phyloP scores from a whole-genome alignment of 1,140 invertebrate species.

The Triops longicaudatus region DNA sequence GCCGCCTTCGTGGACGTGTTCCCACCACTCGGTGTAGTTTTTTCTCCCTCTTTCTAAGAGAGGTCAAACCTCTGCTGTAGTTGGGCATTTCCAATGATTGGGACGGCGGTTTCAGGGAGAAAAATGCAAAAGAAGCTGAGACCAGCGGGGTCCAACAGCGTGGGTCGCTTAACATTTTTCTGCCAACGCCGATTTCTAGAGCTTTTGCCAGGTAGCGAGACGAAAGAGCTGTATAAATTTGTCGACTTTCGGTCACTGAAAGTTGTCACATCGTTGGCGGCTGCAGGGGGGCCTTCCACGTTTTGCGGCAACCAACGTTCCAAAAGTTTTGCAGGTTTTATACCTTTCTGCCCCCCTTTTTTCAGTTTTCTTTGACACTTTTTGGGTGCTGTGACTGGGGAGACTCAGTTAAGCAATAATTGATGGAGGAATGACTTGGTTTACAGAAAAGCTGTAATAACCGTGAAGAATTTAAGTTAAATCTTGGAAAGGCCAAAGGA shows the following conservation, averaged over 20 bases:
- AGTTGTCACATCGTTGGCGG: constrained; percentile 14
- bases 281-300: neutral
- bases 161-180: constrained; percentile 9
- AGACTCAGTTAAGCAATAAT: constrained; percentile 12
- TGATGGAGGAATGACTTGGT: constrained; percentile 1
- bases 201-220: constrained; percentile 10
- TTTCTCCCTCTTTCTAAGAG: neutral
- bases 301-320: neutral
- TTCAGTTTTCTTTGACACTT: constrained; percentile 1
- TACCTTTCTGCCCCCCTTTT: neutral
- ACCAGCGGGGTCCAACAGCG: constrained; percentile 13
- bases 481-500: neutral
- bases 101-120: constrained; percentile 5
- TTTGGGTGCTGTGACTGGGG: neutral
- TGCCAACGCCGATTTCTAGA: neutral
- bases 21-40: constrained; percentile 5
- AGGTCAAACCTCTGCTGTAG: neutral
- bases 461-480: neutral
- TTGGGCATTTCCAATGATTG: constrained; percentile 6
- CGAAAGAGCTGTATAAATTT: constrained; percentile 15
- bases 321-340: neutral
- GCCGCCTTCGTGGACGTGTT: constrained; percentile 5
- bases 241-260: constrained; percentile 11
- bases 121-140: constrained; percentile 15
- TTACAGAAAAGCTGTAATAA: neutral